phyloP scores from a whole-genome alignment of 2,113 vertebrate genomes.

The Megaleporinus macrocephalus region DNA sequence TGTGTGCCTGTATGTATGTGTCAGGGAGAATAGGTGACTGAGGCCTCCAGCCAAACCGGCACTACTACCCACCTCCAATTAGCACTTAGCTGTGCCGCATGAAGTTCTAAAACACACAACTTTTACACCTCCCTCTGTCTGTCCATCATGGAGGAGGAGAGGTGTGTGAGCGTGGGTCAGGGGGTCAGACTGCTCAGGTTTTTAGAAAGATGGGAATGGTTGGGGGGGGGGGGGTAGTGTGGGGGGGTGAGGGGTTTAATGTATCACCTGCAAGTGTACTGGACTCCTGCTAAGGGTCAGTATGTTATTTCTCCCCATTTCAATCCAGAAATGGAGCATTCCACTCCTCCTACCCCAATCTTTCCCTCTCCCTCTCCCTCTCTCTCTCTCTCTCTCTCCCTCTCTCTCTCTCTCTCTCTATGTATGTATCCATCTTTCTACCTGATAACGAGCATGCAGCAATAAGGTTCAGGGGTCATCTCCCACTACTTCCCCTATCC shows the following conservation, averaged over 20 bases:
- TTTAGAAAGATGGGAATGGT: constrained; percentile 26
- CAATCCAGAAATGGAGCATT: constrained; percentile 10
- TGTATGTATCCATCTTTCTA: constrained; percentile 47
- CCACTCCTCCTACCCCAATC: neutral
- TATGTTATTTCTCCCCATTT: constrained; percentile 17
- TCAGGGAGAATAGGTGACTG: constrained; percentile 41
- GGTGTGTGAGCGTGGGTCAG: constrained; percentile 39
- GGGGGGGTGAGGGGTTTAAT: constrained; percentile 35
- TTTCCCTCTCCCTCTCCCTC: neutral
- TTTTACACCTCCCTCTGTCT: constrained; percentile 52
- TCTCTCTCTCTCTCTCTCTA: constrained; percentile 4
- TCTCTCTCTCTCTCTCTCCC: constrained; percentile 5
- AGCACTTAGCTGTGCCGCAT: constrained; percentile 53
- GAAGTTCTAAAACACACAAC: constrained; percentile 55
- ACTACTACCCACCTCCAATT: constrained; percentile 62
- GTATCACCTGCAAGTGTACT: constrained; percentile 61
- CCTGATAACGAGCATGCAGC: constrained; percentile 63
- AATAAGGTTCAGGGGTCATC: constrained; percentile 65
- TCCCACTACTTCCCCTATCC: constrained; percentile 58
- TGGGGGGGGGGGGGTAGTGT: neutral
- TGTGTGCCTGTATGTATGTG: constrained; percentile 12
- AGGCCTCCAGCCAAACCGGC: constrained; percentile 51
- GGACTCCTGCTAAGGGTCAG: constrained; percentile 24
- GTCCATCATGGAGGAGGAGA: constrained; percentile 54
- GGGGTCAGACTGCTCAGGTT: constrained; percentile 48